Evolutionary conservation across 2,113 vertebrate genomes (phyloP), one percentile per base, ranked within the genome.

Genomic region (Onychostoma macrolepis): DNA sequence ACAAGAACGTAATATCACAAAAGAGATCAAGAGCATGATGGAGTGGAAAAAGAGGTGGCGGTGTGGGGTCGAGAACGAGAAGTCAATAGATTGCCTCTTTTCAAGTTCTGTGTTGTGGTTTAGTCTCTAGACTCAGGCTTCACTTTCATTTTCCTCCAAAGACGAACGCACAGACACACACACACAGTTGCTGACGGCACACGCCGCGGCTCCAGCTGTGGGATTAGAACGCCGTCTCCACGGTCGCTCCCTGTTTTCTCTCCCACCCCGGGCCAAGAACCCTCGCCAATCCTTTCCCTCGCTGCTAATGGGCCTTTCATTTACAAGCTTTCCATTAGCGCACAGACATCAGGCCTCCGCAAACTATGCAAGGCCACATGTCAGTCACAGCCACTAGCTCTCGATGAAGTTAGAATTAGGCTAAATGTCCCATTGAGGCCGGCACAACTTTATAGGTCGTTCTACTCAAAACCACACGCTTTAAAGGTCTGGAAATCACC

Each of bases 261-360:
- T 75, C 69, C 58, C 78, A 76, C 87, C 83, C 69, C 50, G 17
- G 80, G 87, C 81, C 50, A 53, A 88, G 85, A 84, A 83, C 53
- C 45, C n/a, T 75, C 85, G 91, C 91, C 93, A 92, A 92, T 92
- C 92, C 92, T 90, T 82, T 84, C 83, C 88, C 88, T 88, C 69
- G 69, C 85, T 80, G 84, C 89, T 87, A 89, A 92, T 85, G 80
- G 82, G 0, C 36, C 91, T 88, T 88, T 91, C 84, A 88, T 87
- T 91, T 85, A 90, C 89, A 86, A 90, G 92, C 90, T 92, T 92
- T 92, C 91, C 90, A 89, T 72, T 80, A 43, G 82, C 41, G 1
- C 76, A 56, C 90, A 92, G 92, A 92, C 93, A 90, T 88, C 72
- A 76, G 82, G 90, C 85, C 92, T 92, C 92, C 93, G 21, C 65